These are phyloP conservation scores for Drosophila recens DNA, from an alignment of 2,888 invertebrate genomes.

Conservation along the genomic window DNA sequence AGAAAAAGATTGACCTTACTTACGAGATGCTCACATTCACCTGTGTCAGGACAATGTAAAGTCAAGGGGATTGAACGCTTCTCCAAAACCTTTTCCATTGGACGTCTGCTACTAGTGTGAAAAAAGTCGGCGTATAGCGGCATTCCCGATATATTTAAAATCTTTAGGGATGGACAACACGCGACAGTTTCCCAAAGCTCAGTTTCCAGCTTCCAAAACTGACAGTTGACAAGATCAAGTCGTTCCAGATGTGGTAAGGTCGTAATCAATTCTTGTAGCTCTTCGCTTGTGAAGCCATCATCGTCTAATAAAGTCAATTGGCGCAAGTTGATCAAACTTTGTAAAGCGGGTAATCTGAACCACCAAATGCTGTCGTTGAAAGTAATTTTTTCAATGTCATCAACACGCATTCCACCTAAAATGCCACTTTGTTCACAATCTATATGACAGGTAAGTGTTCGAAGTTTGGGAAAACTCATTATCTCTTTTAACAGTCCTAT, in stretches of 20 bases:
- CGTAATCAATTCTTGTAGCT: slow-evolving; percentile 6
- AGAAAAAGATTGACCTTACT: background rate
- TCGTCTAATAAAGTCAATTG: slow-evolving; percentile 25
- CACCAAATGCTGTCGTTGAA: slow-evolving; percentile 25
- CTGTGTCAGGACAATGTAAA: slow-evolving; percentile 20
- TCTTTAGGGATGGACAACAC: slow-evolving; percentile 4
- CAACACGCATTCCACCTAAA: slow-evolving; percentile 7
- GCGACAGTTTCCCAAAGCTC: slow-evolving; percentile 35
- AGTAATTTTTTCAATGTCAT: slow-evolving; percentile 2
- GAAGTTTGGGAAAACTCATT: slow-evolving; percentile 19
- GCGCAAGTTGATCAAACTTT: background rate
- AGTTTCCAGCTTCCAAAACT: slow-evolving; percentile 15
- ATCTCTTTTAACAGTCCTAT: background rate
- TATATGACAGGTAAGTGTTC: background rate
- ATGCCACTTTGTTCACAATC: background rate
- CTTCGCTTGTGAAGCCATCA: background rate
- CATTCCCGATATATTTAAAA: slow-evolving; percentile 29
- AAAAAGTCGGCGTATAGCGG: slow-evolving; percentile 22
- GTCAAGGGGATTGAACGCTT: slow-evolving; percentile 16
- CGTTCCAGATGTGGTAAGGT: slow-evolving; percentile 19
- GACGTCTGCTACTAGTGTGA: background rate
- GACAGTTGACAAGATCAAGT: slow-evolving; percentile 21
- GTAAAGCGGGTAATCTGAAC: background rate
- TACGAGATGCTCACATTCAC: background rate
- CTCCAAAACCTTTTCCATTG: slow-evolving; percentile 16